A percentile compares a stretch with the other conserved stretches of the same genome.
These are phyloP conservation scores for Lophochroa leadbeateri DNA, from an alignment of 2,113 vertebrate species.

Conservation along the genomic window DNA sequence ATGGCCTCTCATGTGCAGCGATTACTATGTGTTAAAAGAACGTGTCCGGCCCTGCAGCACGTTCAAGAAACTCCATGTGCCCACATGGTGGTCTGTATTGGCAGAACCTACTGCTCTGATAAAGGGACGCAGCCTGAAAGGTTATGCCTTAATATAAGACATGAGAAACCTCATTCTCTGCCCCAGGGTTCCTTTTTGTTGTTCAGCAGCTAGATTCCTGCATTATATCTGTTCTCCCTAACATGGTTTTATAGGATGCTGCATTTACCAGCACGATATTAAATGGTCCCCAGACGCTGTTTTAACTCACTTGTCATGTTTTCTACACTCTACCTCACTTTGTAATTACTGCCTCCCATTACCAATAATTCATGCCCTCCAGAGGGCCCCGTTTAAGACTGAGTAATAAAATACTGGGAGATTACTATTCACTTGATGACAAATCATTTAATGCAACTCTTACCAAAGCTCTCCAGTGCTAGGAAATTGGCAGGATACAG, in stretches of 20 bases:
- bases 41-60: neutral
- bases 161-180: neutral
- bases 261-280: constrained; percentile 8
- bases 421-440: constrained; percentile 35
- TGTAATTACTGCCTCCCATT: constrained; percentile 18
- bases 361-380: constrained; percentile 34
- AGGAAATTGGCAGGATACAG: neutral
- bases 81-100: neutral
- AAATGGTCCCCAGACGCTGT: neutral
- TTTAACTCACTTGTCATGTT: constrained; percentile 16
- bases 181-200: neutral
- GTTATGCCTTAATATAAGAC: neutral
- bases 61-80: rapidly evolving
- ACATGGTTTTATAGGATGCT: neutral
- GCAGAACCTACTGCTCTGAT: neutral
- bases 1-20: neutral
- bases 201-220: neutral
- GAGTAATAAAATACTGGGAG: constrained; percentile 38
- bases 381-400: constrained; percentile 34
- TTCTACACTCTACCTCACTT: constrained; percentile 21
- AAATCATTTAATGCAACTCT: constrained; percentile 10
- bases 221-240: neutral
- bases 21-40: neutral
- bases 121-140: neutral
- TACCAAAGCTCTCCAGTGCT: neutral